Evolutionary conservation across 2,113 vertebrate species (phyloP).

Genomic region (Morone chrysops): DNA sequence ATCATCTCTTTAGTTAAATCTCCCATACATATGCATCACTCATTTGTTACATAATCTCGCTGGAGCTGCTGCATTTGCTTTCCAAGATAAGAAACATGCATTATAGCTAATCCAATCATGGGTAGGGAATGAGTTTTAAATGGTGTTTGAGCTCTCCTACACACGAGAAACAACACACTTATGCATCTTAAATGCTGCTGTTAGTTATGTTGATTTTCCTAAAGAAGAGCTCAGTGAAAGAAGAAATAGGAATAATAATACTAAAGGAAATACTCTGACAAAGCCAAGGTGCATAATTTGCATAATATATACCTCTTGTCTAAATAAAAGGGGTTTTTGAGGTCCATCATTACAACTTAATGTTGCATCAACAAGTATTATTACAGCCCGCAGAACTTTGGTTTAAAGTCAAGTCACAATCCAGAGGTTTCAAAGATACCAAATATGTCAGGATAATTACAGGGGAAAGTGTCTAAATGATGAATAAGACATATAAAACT

Average conservation of each 20-base stretch:
- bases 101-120: constrained; percentile 23
- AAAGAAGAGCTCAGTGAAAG: background rate
- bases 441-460: constrained; percentile 57
- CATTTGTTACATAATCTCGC: constrained; percentile 62
- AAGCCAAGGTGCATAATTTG: constrained; percentile 3
- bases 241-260: background rate
- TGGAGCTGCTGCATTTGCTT: constrained; percentile 38
- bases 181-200: background rate
- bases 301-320: constrained; percentile 4
- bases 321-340: constrained; percentile 14
- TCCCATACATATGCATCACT: constrained; percentile 57
- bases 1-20: constrained; percentile 38
- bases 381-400: constrained; percentile 23
- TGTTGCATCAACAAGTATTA: constrained; percentile 15
- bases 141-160: background rate
- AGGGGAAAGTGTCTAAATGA: constrained; percentile 56
- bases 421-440: constrained; percentile 53
- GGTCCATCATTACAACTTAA: constrained; percentile 23
- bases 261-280: background rate
- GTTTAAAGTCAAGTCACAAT: constrained; percentile 46
- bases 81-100: constrained; percentile 48
- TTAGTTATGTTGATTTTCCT: background rate
- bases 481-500: constrained; percentile 43
- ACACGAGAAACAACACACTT: constrained; percentile 6
- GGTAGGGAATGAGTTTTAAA: background rate